Base-by-base conservation (phyloP, 2,888 invertebrate species). In the Calameuta idolon region DNA sequence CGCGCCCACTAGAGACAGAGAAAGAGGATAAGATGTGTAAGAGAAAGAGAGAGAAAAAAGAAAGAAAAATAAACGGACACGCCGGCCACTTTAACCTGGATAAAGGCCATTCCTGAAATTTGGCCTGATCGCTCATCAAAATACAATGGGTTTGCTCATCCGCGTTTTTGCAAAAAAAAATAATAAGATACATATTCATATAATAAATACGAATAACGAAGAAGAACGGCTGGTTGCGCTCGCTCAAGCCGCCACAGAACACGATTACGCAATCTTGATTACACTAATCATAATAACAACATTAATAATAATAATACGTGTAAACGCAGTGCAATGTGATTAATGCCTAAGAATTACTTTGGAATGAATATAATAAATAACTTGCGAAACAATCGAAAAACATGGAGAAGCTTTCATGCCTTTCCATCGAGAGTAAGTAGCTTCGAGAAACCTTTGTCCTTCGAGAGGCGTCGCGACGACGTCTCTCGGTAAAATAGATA, bases 351-450 rank as follows among this genome's bases (percentile, higher is more conserved):
- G 40, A 80, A 81, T 82, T 82, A 83, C 83, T 83, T 84, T 85
- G 85, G 85, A 85, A 84, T 84, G 85, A 85, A 85, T 84, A 81
- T 23, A 82, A 85, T 85, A 85, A 84, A 85, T 83, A 83, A 83
- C 80, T 80, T 80, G 55, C 55, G 55, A 55, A 55, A 55, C 55
- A 23, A 75, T 76, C 69, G 69, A 71, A 30, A 71, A 23, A 2
- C 11, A 9, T 31, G 30, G 12, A 71, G 71, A 71, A 71, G 15
- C 31, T 12, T 71, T 30, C 35, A 69, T 73, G 55, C 9, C 55
- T 23, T 55, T 55, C 55, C 55, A 55, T 23, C 55, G 55, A 23
- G 55, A 23, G 55, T 23, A 55, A 55, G 55, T 55, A 9, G 23
- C 23, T 55, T 9, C 23, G 55, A 23, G 23, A 23, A 15, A 23